Evolutionary conservation across 2,113 vertebrate genomes (phyloP), one percentile per base, ranked within the genome.

Genomic region (Canis aureus): DNA sequence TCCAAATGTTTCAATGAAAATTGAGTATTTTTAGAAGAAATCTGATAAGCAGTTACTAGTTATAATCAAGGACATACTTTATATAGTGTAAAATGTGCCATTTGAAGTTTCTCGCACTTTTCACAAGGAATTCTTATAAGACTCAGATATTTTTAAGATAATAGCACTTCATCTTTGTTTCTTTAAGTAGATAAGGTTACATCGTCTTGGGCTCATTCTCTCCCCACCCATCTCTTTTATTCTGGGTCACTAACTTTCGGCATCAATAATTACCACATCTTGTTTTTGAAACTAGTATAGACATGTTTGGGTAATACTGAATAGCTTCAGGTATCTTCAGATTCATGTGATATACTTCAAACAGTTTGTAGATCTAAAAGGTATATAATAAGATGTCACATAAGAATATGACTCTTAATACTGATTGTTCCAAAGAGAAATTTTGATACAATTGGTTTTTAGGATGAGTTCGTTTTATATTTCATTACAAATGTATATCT

Each of bases 71-170:
- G 67, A 35, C 49, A 43, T 96, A 78, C 17, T 85, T 83, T 88
- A 88, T 12, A 66, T 91, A 85, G 38, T 67, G 11, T 87, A 66
- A 66, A 80, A 20, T 73, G 2, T 1, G 73, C 8, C 51, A 60
- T 82, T 64, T 94, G 64, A 94, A 81, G 20, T 86, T 93, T 89
- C 66, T 69, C 94, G 51, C 8, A 60, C 32, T 92, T 89, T 91
- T 43, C 43, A 8, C 43, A 43, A 76, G 3, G 49, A 71, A 89
- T 86, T 94, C 60, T 86, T 85, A 7, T n/a, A 80, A 87, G 62
- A 92, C 76, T 57, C 35, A 59, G 11, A 55, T 87, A 53, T 89
- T 97, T 97, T 95, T 90, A 92, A 96, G 76, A 93, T 96, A 73
- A 49, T 82, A 92, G 35, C 29, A 88, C 94, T 96, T 97, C 51